Evolutionary conservation across 1,140 invertebrate species (phyloP), one percentile per base, ranked within the genome.

Genomic region (Drosophila nigrodunni): DNA sequence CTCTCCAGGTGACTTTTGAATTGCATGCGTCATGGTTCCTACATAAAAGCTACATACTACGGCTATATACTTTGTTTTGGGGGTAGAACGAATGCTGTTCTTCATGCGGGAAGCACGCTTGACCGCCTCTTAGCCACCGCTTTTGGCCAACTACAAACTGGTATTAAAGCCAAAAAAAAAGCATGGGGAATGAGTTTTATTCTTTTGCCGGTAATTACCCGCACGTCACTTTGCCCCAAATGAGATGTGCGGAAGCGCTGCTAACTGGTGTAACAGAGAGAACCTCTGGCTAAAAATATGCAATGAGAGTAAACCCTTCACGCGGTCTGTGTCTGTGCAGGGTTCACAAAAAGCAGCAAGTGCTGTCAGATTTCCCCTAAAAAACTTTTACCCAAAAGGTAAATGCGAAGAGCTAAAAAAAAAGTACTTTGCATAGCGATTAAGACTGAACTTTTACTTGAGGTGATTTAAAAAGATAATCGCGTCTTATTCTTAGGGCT

Each of bases 81-180:
- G 78, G 78, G 78, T 71, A 73, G 68, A 59, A 66, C 41, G 50
- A 57, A 57, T 74, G 66, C 52, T 30, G 25, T 67, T 66, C 77
- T 83, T 67, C 73, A 54, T 52, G 65, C 77, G 83, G 83, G 83
- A 88, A 88, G 77, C 74, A 89, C 85, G 83, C 77, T 89, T 83
- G 77, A 89, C 60, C 58, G 82, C 75, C 76, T 77, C 7, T 25
- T 58, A 59, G 78, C 70, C 78, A 41, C 13, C 72, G 10, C 35
- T 61, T 58, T 15, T 52, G 58, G 43, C 46, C 34, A 35, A 11
- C 73, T 47, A 59, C 57, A 21, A 41, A 55, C 37, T 41, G 37
- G 44, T 41, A 43, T 35, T 52, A 44, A 52, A 59, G 52, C 44
- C 44, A 58, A 72, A 44, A 18, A 77, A 50, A 58, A 72, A 41